phyloP scores from a whole-genome alignment of 2,113 vertebrate genomes.

The Formicarius rufipectus region DNA sequence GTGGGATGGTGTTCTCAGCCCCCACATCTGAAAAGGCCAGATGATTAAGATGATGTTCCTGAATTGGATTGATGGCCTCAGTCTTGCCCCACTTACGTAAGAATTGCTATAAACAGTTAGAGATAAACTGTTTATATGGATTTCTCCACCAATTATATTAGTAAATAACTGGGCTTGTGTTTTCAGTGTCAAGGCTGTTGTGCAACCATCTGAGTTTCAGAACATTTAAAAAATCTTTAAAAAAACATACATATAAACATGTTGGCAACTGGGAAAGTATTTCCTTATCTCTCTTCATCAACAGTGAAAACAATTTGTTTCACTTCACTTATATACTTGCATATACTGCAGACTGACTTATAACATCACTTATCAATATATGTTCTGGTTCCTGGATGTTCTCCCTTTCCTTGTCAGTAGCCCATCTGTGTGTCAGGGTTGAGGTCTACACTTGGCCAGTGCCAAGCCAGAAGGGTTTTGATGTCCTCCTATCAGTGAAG shows the following conservation, averaged over 20 bases:
- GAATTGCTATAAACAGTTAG: constrained; percentile 9
- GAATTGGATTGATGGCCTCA: neutral
- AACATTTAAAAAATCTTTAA: neutral
- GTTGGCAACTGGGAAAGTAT: neutral
- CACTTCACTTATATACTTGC: neutral
- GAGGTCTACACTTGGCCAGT: neutral
- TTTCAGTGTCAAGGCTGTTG: neutral
- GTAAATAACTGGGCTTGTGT: neutral
- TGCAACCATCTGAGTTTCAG: neutral
- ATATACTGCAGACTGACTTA: neutral
- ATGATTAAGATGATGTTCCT: neutral
- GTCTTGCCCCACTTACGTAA: neutral
- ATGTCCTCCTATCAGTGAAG: neutral
- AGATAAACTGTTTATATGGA: neutral
- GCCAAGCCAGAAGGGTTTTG: neutral
- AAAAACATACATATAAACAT: neutral
- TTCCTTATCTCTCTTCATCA: neutral
- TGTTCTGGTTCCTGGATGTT: neutral
- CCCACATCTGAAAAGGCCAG: neutral
- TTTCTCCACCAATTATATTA: neutral
- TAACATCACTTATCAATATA: neutral
- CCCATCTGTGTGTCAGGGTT: neutral
- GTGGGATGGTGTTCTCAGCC: neutral
- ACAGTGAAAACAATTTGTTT: neutral
- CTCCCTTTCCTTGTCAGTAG: neutral